Conservation (phyloP, 2,113 vertebrate genomes). For the Sitta europaea region DNA sequence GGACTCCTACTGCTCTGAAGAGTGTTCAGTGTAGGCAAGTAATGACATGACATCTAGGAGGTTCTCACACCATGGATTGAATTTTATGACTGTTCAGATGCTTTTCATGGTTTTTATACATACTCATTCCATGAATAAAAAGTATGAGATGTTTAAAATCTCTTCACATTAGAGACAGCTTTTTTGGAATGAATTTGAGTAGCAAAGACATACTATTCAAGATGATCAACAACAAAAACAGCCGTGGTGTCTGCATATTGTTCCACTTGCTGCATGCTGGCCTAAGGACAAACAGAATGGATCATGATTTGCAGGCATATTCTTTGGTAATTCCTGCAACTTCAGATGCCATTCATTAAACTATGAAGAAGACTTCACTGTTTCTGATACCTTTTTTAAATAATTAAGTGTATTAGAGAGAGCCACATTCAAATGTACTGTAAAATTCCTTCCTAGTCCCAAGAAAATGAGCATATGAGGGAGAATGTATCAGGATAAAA, state of each 20-base stretch:
- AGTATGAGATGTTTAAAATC: neutral
- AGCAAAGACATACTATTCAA: neutral
- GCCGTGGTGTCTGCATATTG: neutral
- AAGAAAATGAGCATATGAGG: neutral
- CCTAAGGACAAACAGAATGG: neutral
- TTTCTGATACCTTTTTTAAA: neutral
- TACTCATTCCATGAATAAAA: neutral
- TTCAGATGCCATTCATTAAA: neutral
- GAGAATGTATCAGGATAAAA: neutral
- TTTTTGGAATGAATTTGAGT: neutral
- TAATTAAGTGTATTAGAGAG: neutral
- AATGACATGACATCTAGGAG: neutral
- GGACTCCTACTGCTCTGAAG: neutral
- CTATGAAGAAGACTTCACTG: neutral
- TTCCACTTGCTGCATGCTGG: neutral
- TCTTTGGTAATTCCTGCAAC: neutral
- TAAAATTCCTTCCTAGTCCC: neutral
- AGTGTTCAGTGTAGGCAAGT: neutral
- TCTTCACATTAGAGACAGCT: neutral
- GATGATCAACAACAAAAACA: neutral
- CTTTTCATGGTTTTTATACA: neutral
- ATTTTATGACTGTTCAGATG: neutral
- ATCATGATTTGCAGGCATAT: neutral
- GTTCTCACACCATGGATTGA: neutral
- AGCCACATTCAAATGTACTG: neutral